A percentile compares a stretch with the other conserved stretches of the same genome.
Evolutionary conservation across 2,888 invertebrate species (phyloP).

Genomic region (Stenoptilia bipunctidactyla): DNA sequence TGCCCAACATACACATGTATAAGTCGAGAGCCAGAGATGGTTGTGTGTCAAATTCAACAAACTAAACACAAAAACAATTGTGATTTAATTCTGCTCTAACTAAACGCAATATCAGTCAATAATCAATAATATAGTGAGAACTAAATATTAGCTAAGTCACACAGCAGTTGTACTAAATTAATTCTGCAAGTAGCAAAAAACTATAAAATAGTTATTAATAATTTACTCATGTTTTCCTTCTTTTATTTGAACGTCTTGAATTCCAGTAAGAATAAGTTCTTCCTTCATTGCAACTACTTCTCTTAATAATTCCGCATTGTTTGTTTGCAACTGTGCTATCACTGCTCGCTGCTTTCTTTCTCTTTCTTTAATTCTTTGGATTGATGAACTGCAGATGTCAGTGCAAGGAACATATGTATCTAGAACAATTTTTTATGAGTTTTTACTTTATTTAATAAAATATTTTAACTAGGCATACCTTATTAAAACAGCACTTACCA

Average conservation of each 20-base stretch:
- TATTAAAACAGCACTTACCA: constrained; percentile 24
- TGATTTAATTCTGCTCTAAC: too few relatives aligned
- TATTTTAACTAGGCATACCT: background rate
- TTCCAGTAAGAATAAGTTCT: constrained; percentile 30
- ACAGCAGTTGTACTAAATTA: too few relatives aligned
- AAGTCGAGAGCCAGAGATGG: too few relatives aligned
- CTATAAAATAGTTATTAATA: too few relatives aligned
- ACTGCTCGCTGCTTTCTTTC: constrained; percentile 35
- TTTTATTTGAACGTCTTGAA: constrained; percentile 19
- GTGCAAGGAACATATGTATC: constrained; percentile 33
- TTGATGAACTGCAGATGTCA: constrained; percentile 35
- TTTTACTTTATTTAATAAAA: background rate
- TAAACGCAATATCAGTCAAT: too few relatives aligned
- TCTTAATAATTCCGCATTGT: constrained; percentile 35
- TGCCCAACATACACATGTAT: too few relatives aligned
- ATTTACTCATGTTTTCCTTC: constrained; percentile 16
- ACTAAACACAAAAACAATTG: too few relatives aligned
- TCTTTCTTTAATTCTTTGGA: constrained; percentile 32
- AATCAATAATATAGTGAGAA: too few relatives aligned
- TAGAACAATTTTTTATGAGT: constrained; percentile 13
- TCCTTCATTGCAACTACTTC: constrained; percentile 41
- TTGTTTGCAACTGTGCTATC: constrained; percentile 37
- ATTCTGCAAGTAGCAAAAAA: too few relatives aligned
- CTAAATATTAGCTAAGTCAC: too few relatives aligned
- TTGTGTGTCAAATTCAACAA: too few relatives aligned